These are phyloP conservation scores for Trachelus iudaicus DNA, from an alignment of 2,888 invertebrate genomes.

Conservation along the genomic window DNA sequence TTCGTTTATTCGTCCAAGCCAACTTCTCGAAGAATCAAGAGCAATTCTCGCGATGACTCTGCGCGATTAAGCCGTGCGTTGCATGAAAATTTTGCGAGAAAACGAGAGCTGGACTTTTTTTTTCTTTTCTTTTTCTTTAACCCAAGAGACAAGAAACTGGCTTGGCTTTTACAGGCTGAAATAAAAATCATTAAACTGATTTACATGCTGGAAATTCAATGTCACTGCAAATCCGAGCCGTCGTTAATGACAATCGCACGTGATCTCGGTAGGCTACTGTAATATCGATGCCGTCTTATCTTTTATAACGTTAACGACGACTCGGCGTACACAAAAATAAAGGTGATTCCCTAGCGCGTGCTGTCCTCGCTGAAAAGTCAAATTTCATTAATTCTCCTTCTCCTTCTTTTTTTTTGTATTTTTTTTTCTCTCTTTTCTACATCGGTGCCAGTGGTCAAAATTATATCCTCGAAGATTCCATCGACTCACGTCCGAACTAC, in stretches of 20 bases:
- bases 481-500: background rate
- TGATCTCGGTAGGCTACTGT: background rate
- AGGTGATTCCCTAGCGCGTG: conserved; percentile 38
- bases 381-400: conserved; percentile 39
- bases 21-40: too few relatives aligned
- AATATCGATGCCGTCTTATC: conserved; percentile 8
- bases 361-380: conserved; percentile 57
- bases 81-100: too few relatives aligned
- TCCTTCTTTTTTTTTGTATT: conserved; percentile 10
- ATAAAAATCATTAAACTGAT: conserved; percentile 42
- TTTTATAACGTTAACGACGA: conserved; percentile 42
- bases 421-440: background rate
- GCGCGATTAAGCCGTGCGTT: too few relatives aligned
- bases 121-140: conserved; percentile 28
- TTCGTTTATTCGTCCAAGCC: conserved; percentile 1
- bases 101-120: background rate
- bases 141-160: conserved; percentile 34
- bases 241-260: conserved; percentile 34
- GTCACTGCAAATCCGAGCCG: conserved; percentile 30
- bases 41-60: too few relatives aligned
- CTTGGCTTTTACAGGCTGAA: conserved; percentile 53
- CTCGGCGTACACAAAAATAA: conserved; percentile 40
- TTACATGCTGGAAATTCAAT: too few relatives aligned
- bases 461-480: background rate
- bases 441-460: background rate